A percentile compares a stretch with the other conserved stretches of the same genome.
phyloP scores from a whole-genome alignment of 2,888 invertebrate genomes.

The Ornithoptera alexandrae region DNA sequence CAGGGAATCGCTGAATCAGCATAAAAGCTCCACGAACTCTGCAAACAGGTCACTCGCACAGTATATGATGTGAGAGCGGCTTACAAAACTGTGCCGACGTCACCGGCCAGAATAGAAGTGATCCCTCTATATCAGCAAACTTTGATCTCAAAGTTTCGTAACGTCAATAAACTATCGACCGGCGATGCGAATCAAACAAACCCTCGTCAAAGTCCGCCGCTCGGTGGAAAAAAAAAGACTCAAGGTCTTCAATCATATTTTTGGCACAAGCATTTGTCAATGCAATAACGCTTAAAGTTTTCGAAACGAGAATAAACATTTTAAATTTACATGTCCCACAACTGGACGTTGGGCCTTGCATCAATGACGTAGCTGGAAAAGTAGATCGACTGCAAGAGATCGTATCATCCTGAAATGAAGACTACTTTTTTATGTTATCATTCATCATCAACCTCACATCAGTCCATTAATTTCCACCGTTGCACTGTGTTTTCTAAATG shows the following conservation, averaged over 20 bases:
- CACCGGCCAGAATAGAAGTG: slow-evolving; percentile 15
- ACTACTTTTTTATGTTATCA: too few relatives aligned
- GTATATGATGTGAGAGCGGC: background rate
- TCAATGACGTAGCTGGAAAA: too few relatives aligned
- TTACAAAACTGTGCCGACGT: slow-evolving; percentile 6
- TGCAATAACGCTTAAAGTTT: slow-evolving; percentile 1
- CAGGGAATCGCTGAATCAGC: too few relatives aligned
- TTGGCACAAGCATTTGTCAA: slow-evolving; percentile 16
- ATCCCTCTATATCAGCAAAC: background rate
- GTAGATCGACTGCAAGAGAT: too few relatives aligned
- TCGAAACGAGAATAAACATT: background rate
- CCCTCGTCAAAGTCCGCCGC: background rate
- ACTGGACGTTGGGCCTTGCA: background rate
- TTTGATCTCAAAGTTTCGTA: slow-evolving; percentile 25
- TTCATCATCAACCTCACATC: too few relatives aligned
- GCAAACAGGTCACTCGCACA: background rate
- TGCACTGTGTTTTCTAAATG: too few relatives aligned
- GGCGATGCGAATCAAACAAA: slow-evolving; percentile 13
- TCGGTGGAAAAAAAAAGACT: background rate
- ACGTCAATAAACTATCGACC: slow-evolving; percentile 13
- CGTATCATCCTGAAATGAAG: too few relatives aligned
- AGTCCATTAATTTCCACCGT: too few relatives aligned
- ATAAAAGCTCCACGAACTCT: too few relatives aligned
- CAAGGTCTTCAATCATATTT: slow-evolving; percentile 14
- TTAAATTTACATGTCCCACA: background rate